A percentile compares a stretch with the other conserved stretches of the same genome.
Evolutionary conservation across 2,113 vertebrate genomes (phyloP).

Genomic region (Leptobrachium ailaonicum): DNA sequence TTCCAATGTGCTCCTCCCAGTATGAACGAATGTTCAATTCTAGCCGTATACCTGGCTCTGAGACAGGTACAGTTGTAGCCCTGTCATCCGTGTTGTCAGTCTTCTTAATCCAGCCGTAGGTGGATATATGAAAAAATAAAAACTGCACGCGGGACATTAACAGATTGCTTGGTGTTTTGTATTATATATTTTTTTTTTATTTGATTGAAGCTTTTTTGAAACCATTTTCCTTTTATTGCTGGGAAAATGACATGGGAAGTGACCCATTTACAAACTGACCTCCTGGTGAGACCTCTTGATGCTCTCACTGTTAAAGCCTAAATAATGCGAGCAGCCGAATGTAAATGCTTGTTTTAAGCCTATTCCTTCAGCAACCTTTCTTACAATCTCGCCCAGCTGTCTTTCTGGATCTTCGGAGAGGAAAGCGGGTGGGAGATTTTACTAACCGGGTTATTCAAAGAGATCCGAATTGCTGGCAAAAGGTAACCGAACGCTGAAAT

Average conservation of each 20-base stretch:
- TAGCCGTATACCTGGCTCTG: slow-evolving; percentile 52
- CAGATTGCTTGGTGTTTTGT: not conserved
- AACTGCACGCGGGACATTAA: not conserved
- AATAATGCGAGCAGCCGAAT: too few species aligned
- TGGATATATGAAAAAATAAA: not conserved
- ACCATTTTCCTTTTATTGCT: not conserved
- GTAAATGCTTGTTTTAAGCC: too few species aligned
- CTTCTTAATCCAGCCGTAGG: not conserved
- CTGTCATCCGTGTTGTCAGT: slow-evolving; percentile 42
- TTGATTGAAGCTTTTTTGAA: too few species aligned
- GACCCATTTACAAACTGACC: slow-evolving; percentile 30
- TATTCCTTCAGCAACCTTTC: too few species aligned
- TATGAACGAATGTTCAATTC: slow-evolving; percentile 54
- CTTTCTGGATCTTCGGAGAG: too few species aligned
- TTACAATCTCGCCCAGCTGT: too few species aligned
- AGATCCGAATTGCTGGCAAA: too few species aligned
- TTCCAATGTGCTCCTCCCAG: slow-evolving; percentile 49
- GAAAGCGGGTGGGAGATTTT: too few species aligned
- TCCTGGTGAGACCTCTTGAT: not conserved
- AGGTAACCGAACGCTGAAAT: too few species aligned
- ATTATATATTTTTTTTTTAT: too few species aligned
- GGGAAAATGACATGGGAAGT: not conserved
- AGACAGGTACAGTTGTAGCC: slow-evolving; percentile 52
- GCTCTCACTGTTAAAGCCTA: too few species aligned
- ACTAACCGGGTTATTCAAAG: too few species aligned